A percentile compares a stretch with the other conserved stretches of the same genome.
These are phyloP conservation scores for Meteorus colon DNA, from an alignment of 2,888 invertebrate species.

Conservation along the genomic window DNA sequence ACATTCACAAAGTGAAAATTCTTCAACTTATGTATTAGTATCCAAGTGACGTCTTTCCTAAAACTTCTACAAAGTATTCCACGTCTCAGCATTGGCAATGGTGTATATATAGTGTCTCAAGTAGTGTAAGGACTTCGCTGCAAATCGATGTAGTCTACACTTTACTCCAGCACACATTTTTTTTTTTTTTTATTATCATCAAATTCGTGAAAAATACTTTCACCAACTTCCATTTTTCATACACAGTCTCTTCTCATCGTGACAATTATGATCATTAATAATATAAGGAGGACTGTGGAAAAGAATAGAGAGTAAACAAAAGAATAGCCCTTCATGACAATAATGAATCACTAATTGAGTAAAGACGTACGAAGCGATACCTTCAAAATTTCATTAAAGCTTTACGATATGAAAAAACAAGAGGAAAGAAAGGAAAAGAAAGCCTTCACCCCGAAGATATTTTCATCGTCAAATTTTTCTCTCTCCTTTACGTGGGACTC, in stretches of 20 bases:
- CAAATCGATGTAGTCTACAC: conserved; percentile 30
- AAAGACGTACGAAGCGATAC: conserved; percentile 14
- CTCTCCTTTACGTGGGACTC: conserved; percentile 7
- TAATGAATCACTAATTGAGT: conserved; percentile 23
- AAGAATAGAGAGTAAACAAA: neutral
- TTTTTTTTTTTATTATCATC: neutral
- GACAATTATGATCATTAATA: neutral
- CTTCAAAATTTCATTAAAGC: neutral
- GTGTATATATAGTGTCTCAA: neutral
- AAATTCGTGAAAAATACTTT: neutral
- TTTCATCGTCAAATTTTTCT: conserved; percentile 10
- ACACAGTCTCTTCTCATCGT: neutral
- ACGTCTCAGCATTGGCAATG: neutral
- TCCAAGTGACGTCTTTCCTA: conserved; percentile 9
- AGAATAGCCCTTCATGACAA: neutral
- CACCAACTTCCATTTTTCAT: neutral
- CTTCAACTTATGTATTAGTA: conserved; percentile 7
- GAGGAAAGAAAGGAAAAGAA: neutral
- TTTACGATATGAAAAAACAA: conserved; percentile 11
- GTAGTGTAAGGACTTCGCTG: conserved; percentile 23
- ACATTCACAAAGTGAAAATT: conserved; percentile 8
- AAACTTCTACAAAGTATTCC: conserved; percentile 18
- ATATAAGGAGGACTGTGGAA: neutral
- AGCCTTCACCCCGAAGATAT: neutral
- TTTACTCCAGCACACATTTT: neutral